These are phyloP conservation scores for Ectobius pallidus DNA, from an alignment of 2,888 invertebrate species.

Conservation along the genomic window DNA sequence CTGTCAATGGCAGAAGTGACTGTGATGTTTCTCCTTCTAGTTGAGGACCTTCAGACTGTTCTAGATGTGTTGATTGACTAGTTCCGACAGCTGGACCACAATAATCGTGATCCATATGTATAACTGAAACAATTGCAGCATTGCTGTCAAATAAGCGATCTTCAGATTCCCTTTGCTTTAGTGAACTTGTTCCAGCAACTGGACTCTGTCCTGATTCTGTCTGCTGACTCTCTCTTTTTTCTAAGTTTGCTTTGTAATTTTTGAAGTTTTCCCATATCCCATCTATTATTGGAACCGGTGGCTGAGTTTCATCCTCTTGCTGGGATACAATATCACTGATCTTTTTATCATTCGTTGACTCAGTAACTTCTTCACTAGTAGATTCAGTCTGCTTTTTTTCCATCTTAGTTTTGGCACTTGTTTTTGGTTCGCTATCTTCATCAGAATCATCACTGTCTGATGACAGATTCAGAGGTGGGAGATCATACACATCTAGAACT, in stretches of 20 bases:
- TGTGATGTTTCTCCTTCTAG: neutral
- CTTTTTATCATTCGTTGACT: slow-evolving; percentile 20
- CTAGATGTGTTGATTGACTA: neutral
- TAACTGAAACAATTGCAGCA: slow-evolving; percentile 47
- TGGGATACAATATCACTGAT: slow-evolving; percentile 2
- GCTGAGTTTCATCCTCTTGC: slow-evolving; percentile 44
- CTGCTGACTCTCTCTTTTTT: slow-evolving; percentile 55
- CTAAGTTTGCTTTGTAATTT: slow-evolving; percentile 73
- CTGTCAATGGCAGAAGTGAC: neutral
- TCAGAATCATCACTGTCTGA: slow-evolving; percentile 80
- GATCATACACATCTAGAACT: slow-evolving; percentile 67
- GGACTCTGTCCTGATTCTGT: slow-evolving; percentile 19
- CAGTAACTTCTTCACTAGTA: slow-evolving; percentile 18
- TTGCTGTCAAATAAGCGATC: no score
- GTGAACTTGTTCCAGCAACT: neutral
- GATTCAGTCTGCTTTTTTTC: neutral
- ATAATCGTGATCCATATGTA: slow-evolving; percentile 75
- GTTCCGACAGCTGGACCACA: slow-evolving; percentile 55
- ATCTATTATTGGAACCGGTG: slow-evolving; percentile 67
- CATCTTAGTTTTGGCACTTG: slow-evolving; percentile 6
- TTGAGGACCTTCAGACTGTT: neutral
- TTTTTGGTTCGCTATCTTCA: slow-evolving; percentile 60
- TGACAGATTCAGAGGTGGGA: slow-evolving; percentile 78
- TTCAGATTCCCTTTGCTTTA: neutral
- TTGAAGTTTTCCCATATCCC: slow-evolving; percentile 81